Conservation (phyloP, 2,888 invertebrate genomes). For the Platynereis dumerilii region DNA sequence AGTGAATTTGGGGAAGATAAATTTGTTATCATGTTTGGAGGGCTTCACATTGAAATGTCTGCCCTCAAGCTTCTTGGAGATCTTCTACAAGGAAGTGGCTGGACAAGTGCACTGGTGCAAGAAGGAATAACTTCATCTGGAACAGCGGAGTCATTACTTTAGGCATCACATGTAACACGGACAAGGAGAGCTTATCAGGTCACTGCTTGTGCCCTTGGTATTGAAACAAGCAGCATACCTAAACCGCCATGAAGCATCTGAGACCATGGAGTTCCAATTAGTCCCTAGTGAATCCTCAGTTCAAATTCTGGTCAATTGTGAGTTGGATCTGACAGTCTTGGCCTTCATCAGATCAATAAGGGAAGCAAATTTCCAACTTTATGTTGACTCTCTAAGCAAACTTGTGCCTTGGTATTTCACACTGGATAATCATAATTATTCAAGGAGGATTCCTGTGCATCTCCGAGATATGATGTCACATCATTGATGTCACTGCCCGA, state of each 20-base stretch:
- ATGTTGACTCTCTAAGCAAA: too few species aligned
- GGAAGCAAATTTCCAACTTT: too few species aligned
- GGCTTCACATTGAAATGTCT: constrained; percentile 51
- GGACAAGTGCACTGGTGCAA: constrained; percentile 35
- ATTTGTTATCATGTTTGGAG: constrained; percentile 47
- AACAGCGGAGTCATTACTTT: constrained; percentile 39
- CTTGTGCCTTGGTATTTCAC: too few species aligned
- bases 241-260: constrained; percentile 32
- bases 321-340: too few species aligned
- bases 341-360: too few species aligned
- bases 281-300: constrained; percentile 40
- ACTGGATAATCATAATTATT: too few species aligned
- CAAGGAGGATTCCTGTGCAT: too few species aligned
- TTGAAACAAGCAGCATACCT: constrained; percentile 32
- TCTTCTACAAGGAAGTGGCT: constrained; percentile 42
- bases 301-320: too few species aligned
- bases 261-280: constrained; percentile 41
- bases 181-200: constrained; percentile 37
- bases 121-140: constrained; percentile 39
- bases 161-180: constrained; percentile 34
- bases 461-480: too few species aligned
- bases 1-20: constrained; percentile 43
- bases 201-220: constrained; percentile 35
- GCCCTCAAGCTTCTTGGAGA: constrained; percentile 41
- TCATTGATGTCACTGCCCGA: constrained; percentile 32